phyloP scores from a whole-genome alignment of 1,140 invertebrate genomes.

The Colletes gigas region DNA sequence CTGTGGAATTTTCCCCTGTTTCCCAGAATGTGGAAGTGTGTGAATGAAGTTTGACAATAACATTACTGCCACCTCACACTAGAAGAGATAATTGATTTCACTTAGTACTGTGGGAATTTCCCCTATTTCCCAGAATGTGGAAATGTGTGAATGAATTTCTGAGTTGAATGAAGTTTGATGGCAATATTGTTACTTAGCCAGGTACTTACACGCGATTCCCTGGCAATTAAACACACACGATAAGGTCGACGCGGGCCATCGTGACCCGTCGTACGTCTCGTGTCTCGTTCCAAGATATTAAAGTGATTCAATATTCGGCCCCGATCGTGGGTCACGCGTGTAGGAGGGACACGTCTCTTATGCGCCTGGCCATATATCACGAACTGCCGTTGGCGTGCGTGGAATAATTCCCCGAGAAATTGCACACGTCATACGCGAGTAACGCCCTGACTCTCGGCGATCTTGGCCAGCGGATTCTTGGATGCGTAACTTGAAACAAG shows the following conservation, averaged over 20 bases:
- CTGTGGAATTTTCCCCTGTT: too few relatives aligned
- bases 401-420: slow-evolving; percentile 67
- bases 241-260: slow-evolving; percentile 33
- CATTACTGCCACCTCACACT: too few relatives aligned
- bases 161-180: background rate
- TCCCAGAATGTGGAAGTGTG: too few relatives aligned
- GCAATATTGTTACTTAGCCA: slow-evolving; percentile 33
- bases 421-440: slow-evolving; percentile 57
- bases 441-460: slow-evolving; percentile 46
- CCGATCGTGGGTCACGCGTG: slow-evolving; percentile 62
- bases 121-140: too few relatives aligned
- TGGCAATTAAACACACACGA: slow-evolving; percentile 16
- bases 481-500: slow-evolving; percentile 35
- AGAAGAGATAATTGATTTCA: too few relatives aligned
- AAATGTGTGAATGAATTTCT: too few relatives aligned
- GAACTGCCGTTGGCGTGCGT: slow-evolving; percentile 61
- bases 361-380: slow-evolving; percentile 65
- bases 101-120: too few relatives aligned
- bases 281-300: slow-evolving; percentile 66
- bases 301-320: slow-evolving; percentile 71
- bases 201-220: slow-evolving; percentile 28
- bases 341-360: slow-evolving; percentile 67
- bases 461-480: slow-evolving; percentile 32
- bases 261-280: slow-evolving; percentile 28
- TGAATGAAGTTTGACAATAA: too few relatives aligned